Conservation (phyloP, 2,797 vertebrate species). For the Pteronotus mesoamericanus region DNA sequence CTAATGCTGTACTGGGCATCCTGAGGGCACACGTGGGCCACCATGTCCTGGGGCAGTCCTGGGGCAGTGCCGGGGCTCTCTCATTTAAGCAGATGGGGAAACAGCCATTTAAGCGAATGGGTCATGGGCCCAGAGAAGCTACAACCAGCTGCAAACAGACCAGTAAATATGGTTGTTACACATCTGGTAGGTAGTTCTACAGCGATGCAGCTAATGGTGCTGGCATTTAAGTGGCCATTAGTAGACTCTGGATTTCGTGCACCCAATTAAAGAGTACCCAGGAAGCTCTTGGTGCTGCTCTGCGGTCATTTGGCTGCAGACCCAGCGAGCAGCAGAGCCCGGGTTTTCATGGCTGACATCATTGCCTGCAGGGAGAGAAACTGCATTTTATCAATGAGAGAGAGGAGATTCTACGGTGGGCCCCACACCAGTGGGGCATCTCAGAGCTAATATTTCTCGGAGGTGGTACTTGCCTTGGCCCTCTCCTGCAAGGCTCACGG, state of each 20-base stretch:
- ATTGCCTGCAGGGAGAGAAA: not conserved
- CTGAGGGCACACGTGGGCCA: not conserved
- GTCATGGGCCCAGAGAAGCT: slow-evolving; percentile 42
- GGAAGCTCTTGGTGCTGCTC: not conserved
- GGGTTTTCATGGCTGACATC: not conserved
- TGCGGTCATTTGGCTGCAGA: not conserved
- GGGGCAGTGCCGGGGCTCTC: not conserved
- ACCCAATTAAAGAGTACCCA: slow-evolving; percentile 28
- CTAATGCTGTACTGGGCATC: not conserved
- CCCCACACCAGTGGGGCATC: accelerated
- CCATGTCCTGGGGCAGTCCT: not conserved
- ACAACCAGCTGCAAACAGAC: slow-evolving; percentile 54
- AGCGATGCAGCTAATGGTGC: not conserved
- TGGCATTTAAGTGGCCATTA: slow-evolving; percentile 43
- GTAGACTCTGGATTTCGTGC: not conserved
- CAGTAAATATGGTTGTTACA: slow-evolving; percentile 44
- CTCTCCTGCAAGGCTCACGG: accelerated
- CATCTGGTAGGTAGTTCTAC: slow-evolving; percentile 50
- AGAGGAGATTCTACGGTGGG: not conserved
- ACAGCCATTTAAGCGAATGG: not conserved
- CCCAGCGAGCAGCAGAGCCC: not conserved
- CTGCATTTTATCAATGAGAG: not conserved
- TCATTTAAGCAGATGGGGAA: slow-evolving; percentile 39
- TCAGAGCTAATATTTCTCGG: not conserved
- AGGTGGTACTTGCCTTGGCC: not conserved